Base-by-base conservation (phyloP, 2,113 vertebrate species). In the Crypturellus undulatus region DNA sequence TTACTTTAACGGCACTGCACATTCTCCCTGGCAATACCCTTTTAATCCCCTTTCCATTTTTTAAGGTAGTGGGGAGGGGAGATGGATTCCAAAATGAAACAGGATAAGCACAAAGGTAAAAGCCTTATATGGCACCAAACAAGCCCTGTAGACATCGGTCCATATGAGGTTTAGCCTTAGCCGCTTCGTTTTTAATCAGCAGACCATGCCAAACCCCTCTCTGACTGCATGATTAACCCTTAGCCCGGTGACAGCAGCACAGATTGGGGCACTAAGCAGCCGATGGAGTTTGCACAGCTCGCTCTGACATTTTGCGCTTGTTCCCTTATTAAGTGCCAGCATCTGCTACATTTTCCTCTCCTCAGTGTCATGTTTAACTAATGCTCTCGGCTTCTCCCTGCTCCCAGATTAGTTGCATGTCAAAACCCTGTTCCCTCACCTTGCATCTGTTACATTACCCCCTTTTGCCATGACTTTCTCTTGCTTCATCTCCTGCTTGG, bases 1-100 rank as follows among this genome's bases (percentile, higher is more conserved):
- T 94, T 79, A 72, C 84, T 93, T 93, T 79, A 70, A 73, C 14
- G 87, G 70, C 0, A 1, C 73, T 42, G 86, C 1, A 2, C 79
- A 79, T 34, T 94, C 91, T 92, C 94, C 32, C 22, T 79, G 77
- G 92, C 1, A 0, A 76, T 69, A 43, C 78, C 32, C 89, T 97
- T 89, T 94, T 72, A 94, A 40, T 95, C 93, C 89, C 77, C 47
- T 16, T 93, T 69, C 4, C 43, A 16, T 80, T 18, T 79, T 90
- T 86, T 88, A 32, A 81, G 52, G 80, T 28, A 92, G 69, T 62
- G 90, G 43, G 38, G 32, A 89, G 93, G 65, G 52, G 65, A 95
- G 42, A 30, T 10, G 51, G 58, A 47, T 72, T 76, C 65, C 38
- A 84, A 90, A 95, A 94, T 92, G 67, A 95, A 90, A 88, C 81